Evolutionary conservation across 2,113 vertebrate species (phyloP).

Genomic region (Mormoops blainvillei): DNA sequence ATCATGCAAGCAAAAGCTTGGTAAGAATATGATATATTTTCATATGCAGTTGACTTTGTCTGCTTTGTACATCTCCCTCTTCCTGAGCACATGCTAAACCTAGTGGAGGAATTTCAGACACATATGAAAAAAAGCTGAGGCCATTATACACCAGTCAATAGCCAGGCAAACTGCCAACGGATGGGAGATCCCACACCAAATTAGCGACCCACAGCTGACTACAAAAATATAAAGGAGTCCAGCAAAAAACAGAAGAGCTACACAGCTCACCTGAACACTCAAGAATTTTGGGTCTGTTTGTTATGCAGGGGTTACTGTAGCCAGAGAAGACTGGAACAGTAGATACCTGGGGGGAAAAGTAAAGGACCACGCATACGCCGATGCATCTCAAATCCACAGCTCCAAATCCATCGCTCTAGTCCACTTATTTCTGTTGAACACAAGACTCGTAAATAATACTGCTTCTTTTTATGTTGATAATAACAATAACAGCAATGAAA

Average conservation of each 20-base stretch:
- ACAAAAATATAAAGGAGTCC: background rate
- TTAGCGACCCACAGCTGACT: background rate
- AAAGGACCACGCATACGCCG: background rate
- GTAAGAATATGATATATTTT: background rate
- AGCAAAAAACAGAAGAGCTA: background rate
- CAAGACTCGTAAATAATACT: background rate
- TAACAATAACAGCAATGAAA: background rate
- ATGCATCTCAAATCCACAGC: background rate
- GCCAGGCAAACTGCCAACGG: background rate
- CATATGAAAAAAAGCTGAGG: background rate
- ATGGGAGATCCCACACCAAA: background rate
- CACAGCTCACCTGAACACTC: background rate
- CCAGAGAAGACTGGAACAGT: background rate
- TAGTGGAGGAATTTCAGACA: background rate
- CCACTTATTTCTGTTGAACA: background rate
- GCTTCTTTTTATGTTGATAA: background rate
- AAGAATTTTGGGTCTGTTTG: background rate
- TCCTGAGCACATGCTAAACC: background rate
- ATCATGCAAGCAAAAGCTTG: background rate
- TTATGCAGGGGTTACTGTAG: background rate
- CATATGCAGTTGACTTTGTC: background rate
- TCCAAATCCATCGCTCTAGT: background rate
- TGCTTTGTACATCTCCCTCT: background rate
- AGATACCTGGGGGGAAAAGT: background rate
- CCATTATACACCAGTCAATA: background rate